Evolutionary conservation across 2,113 vertebrate genomes (phyloP).

Genomic region (Mesembrinibis cayennensis): DNA sequence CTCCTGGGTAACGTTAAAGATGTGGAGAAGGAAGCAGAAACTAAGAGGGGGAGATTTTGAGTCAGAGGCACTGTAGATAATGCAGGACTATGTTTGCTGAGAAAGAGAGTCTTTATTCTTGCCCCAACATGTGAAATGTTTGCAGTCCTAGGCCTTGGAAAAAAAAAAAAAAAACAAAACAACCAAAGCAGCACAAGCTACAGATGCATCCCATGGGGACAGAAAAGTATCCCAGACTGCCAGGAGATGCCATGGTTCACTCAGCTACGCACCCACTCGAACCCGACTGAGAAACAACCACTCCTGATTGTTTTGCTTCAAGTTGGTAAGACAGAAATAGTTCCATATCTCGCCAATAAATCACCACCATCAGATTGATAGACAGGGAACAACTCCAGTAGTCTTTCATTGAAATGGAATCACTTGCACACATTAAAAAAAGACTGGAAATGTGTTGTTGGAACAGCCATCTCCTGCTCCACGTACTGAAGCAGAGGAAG

Average conservation of each 20-base stretch:
- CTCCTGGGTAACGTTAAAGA: neutral
- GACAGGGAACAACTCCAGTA: neutral
- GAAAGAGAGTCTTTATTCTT: neutral
- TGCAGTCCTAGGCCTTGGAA: neutral
- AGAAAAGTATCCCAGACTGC: neutral
- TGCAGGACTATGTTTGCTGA: neutral
- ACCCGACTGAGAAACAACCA: neutral
- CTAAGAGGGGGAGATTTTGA: neutral
- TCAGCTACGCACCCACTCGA: fast-evolving
- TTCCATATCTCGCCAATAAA: neutral
- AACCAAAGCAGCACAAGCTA: neutral
- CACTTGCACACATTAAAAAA: fast-evolving
- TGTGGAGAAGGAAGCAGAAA: neutral
- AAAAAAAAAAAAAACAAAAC: neutral
- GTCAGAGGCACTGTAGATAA: neutral
- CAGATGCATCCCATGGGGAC: neutral
- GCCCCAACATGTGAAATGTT: neutral
- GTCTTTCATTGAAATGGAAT: neutral
- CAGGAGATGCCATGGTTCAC: neutral
- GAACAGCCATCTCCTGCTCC: neutral
- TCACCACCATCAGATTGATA: neutral
- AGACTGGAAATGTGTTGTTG: neutral
- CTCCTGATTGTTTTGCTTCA: neutral
- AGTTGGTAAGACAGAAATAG: neutral
- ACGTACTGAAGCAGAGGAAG: fast-evolving